phyloP scores from a whole-genome alignment of 2,113 vertebrate genomes.

The Lophura nycthemera region DNA sequence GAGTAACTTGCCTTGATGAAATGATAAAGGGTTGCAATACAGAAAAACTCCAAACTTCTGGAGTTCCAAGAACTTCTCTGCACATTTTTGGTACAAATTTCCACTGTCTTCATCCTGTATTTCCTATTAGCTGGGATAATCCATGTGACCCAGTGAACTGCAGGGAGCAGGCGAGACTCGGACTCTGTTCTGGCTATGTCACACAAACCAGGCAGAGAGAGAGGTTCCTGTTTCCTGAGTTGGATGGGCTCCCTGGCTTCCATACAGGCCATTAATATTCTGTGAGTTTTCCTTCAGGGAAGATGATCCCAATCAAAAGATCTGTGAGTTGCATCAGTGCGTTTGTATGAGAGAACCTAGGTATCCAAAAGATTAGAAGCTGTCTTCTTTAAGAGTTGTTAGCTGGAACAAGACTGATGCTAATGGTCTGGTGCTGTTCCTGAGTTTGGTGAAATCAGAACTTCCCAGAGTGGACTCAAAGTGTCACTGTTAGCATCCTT shows the following conservation, averaged over 20 bases:
- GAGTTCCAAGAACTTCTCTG: neutral
- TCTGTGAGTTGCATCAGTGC: neutral
- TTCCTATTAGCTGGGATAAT: conserved; percentile 13
- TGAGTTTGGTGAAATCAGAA: neutral
- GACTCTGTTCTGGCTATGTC: neutral
- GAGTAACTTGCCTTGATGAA: neutral
- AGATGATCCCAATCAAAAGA: neutral
- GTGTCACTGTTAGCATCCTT: neutral
- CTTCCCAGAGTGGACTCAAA: neutral
- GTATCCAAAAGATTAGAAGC: neutral
- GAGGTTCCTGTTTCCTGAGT: neutral
- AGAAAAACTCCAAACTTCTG: neutral
- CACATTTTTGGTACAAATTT: neutral
- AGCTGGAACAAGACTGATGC: neutral
- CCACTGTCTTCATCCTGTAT: neutral
- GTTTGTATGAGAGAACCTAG: neutral
- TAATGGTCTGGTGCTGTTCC: neutral
- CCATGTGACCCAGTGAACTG: neutral
- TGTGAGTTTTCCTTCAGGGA: neutral
- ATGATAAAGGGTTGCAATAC: neutral
- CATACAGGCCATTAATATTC: conserved; percentile 1
- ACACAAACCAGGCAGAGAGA: neutral
- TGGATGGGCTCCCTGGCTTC: conserved; percentile 1
- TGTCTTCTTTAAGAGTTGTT: neutral
- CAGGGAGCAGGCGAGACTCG: neutral